Evolutionary conservation across 2,113 vertebrate genomes (phyloP).

Genomic region (Oncorhynchus nerka): DNA sequence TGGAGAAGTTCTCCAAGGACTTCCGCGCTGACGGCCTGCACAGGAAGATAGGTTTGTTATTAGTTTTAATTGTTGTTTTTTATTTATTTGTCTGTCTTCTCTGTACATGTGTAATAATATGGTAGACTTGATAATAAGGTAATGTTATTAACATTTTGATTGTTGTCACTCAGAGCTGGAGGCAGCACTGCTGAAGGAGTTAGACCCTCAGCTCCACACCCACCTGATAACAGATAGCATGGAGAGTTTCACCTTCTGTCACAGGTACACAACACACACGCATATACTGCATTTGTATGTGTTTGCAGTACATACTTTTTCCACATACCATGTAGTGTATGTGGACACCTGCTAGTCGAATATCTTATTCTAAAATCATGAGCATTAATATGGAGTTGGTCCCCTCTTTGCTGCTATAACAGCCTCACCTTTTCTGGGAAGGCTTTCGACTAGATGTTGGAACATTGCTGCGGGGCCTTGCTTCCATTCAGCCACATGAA

Average conservation of each 20-base stretch:
- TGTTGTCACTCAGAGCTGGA: conserved; percentile 69
- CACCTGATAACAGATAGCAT: conserved; percentile 72
- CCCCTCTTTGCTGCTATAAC: too few relatives aligned
- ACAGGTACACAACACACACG: conserved; percentile 62
- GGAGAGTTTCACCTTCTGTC: conserved; percentile 77
- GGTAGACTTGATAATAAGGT: background rate
- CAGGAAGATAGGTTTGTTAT: conserved; percentile 72
- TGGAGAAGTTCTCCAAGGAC: conserved; percentile 78
- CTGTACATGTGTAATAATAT: background rate
- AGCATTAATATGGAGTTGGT: too few relatives aligned
- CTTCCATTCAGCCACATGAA: too few relatives aligned
- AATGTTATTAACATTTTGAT: background rate
- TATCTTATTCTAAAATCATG: too few relatives aligned
- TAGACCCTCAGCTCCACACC: conserved; percentile 71
- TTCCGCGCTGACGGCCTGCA: conserved; percentile 75
- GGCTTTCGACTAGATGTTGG: too few relatives aligned
- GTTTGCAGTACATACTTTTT: too few relatives aligned
- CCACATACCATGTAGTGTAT: too few relatives aligned
- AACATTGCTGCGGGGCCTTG: too few relatives aligned
- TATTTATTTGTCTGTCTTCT: too few relatives aligned
- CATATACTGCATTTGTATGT: background rate
- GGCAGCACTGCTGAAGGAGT: conserved; percentile 73
- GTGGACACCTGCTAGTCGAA: too few relatives aligned
- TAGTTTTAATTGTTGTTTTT: background rate
- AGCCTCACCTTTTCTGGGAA: too few relatives aligned